These are phyloP conservation scores for Bombyx huttoni DNA, from an alignment of 2,888 invertebrate genomes.

Conservation along the genomic window DNA sequence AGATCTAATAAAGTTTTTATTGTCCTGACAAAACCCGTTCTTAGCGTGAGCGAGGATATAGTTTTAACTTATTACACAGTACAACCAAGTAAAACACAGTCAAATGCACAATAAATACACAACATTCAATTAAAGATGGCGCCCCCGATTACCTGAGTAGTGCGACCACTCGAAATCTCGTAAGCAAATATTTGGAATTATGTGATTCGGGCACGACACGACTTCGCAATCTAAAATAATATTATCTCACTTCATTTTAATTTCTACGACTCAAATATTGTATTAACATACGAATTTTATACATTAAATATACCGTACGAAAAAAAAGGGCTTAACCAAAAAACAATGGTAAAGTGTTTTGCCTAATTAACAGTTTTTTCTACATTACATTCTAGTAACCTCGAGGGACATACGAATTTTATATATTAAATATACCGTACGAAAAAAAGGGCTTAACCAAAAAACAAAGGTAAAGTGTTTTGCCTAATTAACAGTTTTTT, in stretches of 20 bases:
- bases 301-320: not conserved
- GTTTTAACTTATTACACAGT: no score
- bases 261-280: not conserved
- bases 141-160: slow-evolving; percentile 1
- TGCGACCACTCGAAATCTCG: slow-evolving; percentile 1
- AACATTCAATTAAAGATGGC: not conserved
- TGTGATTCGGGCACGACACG: slow-evolving; percentile 1
- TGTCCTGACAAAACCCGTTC: no score
- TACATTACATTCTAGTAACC: no score
- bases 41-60: no score
- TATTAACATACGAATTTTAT: not conserved
- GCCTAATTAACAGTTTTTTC: no score
- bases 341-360: no score
- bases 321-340: not conserved
- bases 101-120: not conserved
- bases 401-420: not conserved
- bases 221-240: slow-evolving; percentile 2
- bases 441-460: not conserved
- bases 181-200: slow-evolving; percentile 2
- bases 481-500: no score
- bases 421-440: not conserved
- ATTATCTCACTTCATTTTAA: not conserved
- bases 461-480: no score
- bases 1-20: no score
- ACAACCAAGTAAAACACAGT: no score